Percentiles rank a stretch among this genome's conserved stretches.
Evolutionary conservation across 2,888 invertebrate genomes (phyloP).

Genomic region (Melanotus villosus): DNA sequence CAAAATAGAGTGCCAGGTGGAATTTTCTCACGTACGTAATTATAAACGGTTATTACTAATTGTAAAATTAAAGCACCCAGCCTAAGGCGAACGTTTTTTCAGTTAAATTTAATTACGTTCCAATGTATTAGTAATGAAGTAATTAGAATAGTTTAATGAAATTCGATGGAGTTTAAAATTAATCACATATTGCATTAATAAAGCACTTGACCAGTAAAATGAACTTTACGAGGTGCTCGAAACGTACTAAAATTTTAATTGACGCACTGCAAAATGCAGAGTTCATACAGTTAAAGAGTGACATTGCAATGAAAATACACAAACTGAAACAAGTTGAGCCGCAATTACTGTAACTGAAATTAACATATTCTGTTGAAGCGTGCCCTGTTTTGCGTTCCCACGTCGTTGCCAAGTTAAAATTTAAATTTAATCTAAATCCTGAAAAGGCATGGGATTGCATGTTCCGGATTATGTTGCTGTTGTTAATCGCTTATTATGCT

Average conservation of each 20-base stretch:
- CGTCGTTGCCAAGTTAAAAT: slow-evolving; percentile 35
- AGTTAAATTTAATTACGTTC: background rate
- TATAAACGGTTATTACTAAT: too few species aligned
- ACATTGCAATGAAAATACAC: slow-evolving; percentile 29
- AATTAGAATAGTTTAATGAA: background rate
- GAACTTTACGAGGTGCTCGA: slow-evolving; percentile 17
- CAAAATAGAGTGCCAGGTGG: too few species aligned
- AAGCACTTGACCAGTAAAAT: slow-evolving; percentile 27
- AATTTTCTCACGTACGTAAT: too few species aligned
- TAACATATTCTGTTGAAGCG: slow-evolving; percentile 37
- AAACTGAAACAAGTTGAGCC: slow-evolving; percentile 33
- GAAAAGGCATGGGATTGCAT: slow-evolving; percentile 35
- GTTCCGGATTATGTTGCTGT: slow-evolving; percentile 8
- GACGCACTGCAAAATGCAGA: slow-evolving; percentile 30
- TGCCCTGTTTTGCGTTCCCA: slow-evolving; percentile 31
- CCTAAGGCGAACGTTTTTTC: too few species aligned
- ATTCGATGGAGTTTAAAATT: slow-evolving; percentile 17
- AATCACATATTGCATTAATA: slow-evolving; percentile 32
- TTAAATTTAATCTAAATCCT: slow-evolving; percentile 40
- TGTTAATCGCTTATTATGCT: slow-evolving; percentile 24
- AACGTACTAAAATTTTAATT: slow-evolving; percentile 38
- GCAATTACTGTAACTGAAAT: slow-evolving; percentile 40
- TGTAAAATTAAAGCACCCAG: too few species aligned
- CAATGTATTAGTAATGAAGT: too few species aligned
- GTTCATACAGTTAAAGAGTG: slow-evolving; percentile 24